A percentile compares a stretch with the other conserved stretches of the same genome.
Evolutionary conservation across 1,140 invertebrate genomes (phyloP).

Genomic region (Diploscapter pachys): DNA sequence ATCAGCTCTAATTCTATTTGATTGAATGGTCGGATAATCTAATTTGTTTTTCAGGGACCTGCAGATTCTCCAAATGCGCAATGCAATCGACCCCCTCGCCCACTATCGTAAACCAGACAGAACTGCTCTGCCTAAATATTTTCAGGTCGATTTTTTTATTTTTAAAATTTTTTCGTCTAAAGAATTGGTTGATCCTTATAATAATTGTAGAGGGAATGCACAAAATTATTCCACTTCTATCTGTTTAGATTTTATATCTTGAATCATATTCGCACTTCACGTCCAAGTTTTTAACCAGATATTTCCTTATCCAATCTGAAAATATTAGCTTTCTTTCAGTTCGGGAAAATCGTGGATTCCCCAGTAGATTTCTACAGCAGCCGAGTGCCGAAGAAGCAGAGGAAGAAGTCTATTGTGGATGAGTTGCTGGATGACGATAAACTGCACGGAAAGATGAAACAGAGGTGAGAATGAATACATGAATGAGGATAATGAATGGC

Average conservation of each 20-base stretch:
- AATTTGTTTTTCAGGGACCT: neutral
- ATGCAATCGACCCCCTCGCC: constrained; percentile 18
- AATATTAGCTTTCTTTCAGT: constrained; percentile 16
- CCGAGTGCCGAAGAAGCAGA: constrained; percentile 27
- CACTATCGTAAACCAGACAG: constrained; percentile 26
- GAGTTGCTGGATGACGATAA: constrained; percentile 18
- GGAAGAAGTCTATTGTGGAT: constrained; percentile 33
- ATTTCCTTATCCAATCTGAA: neutral
- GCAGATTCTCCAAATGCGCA: constrained; percentile 28
- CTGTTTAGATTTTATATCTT: no score
- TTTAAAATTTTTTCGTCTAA: neutral
- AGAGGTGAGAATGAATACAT: no score
- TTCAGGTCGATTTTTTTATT: constrained; percentile 30
- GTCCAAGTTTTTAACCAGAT: no score
- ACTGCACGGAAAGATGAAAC: no score
- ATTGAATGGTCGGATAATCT: neutral
- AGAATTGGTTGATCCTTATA: neutral
- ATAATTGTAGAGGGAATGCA: no score
- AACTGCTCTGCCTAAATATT: constrained; percentile 25
- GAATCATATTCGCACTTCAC: no score
- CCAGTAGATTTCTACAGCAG: constrained; percentile 30
- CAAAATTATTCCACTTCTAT: no score
- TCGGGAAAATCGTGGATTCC: constrained; percentile 30
- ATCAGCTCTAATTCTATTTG: neutral
- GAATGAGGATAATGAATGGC: no score